Percentiles rank a stretch among this genome's conserved stretches.
Conservation (phyloP, 2,113 vertebrate genomes). For the Rana temporaria region DNA sequence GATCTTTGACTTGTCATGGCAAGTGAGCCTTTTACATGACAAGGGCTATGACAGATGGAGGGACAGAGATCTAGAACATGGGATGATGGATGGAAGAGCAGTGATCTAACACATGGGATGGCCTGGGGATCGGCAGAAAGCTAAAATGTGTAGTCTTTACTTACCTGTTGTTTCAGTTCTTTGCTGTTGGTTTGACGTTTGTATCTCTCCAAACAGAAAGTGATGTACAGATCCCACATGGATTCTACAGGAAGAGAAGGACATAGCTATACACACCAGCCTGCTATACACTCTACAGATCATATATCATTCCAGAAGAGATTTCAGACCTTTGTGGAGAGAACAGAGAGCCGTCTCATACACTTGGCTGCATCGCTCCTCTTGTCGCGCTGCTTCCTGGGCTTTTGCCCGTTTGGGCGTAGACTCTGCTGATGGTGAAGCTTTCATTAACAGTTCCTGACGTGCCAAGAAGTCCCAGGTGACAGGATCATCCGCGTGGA, state of each 20-base stretch:
- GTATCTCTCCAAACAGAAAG: conserved; percentile 85
- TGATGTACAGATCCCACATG: conserved; percentile 91
- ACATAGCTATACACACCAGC: no score
- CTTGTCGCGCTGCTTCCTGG: conserved; percentile 73
- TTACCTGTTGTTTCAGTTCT: conserved; percentile 84
- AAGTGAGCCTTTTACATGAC: no score
- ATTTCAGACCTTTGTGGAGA: conserved; percentile 79
- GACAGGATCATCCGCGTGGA: conserved; percentile 76
- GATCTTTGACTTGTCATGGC: no score
- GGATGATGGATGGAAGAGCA: no score
- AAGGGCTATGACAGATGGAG: no score
- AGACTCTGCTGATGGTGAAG: conserved; percentile 64
- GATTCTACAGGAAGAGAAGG: conserved; percentile 70
- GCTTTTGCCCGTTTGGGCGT: conserved; percentile 76
- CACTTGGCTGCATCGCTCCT: conserved; percentile 84
- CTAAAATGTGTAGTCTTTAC: neutral
- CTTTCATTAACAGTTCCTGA: conserved; percentile 78
- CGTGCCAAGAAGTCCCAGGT: conserved; percentile 93
- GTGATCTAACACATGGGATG: no score
- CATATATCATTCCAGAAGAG: neutral
- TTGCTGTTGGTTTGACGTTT: conserved; percentile 88
- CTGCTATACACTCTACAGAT: no score
- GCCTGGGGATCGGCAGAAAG: no score
- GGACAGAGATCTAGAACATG: neutral
- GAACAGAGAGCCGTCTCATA: conserved; percentile 87